Evolutionary conservation across 2,113 vertebrate species (phyloP).

Genomic region (Rousettus leschenaultii): DNA sequence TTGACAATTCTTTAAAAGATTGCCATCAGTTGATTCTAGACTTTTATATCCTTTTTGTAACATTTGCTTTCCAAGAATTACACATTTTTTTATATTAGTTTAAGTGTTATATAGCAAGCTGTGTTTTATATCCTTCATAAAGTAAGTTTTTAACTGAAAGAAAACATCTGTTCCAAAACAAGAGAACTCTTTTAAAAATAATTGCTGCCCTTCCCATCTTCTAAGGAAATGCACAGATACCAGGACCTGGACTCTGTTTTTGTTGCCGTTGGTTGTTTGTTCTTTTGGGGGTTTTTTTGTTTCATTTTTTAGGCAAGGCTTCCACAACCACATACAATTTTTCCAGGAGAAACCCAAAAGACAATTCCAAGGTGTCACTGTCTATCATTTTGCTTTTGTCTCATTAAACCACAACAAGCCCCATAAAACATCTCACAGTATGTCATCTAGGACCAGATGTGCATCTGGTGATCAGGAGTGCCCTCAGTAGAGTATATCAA

Average conservation of each 20-base stretch:
- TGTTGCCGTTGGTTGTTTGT: no score
- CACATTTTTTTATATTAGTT: conserved; percentile 9
- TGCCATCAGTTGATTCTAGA: background rate
- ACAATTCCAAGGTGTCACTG: background rate
- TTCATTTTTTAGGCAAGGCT: background rate
- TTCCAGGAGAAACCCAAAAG: background rate
- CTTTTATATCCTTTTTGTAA: background rate
- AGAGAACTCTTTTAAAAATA: background rate
- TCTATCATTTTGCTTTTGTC: background rate
- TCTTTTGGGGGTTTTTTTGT: background rate
- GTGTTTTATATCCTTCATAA: background rate
- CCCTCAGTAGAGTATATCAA: background rate
- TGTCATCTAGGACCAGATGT: no score
- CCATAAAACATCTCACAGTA: rapidly evolving
- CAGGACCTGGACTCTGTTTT: background rate
- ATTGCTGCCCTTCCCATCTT: background rate
- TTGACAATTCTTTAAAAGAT: background rate
- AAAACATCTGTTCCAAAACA: background rate
- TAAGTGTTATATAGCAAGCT: background rate
- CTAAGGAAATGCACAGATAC: background rate
- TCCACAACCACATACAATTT: background rate
- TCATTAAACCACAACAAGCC: background rate
- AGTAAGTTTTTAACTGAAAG: background rate
- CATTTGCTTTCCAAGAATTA: background rate
- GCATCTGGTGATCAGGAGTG: background rate